Base-by-base conservation (phyloP, 2,797 vertebrate species). In the Melanotaenia parkinsoni region DNA sequence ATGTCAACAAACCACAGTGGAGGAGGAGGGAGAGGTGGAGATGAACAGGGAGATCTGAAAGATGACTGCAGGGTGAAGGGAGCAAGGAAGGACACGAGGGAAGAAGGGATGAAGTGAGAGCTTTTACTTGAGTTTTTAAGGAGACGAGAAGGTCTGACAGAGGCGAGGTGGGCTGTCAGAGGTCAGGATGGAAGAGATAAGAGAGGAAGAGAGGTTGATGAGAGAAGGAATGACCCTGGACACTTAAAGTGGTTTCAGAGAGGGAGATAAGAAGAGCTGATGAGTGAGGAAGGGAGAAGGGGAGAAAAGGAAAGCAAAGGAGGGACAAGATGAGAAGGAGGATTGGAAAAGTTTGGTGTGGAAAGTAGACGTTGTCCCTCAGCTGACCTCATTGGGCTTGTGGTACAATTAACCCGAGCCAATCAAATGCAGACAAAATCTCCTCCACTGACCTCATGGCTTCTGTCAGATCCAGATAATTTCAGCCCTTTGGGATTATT, bases 361-460 rank as follows among this genome's bases (percentile, higher is more conserved):
- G 32, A 33, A 33, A 33, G 32, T 33, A 33, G 58, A 80, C 73
- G 50, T 61, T 45, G 67, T 51, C 45, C 40, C 40, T 45, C 40
- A 78, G 72, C 60, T 22, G 45, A 75, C 70, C 70, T 65, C 26
- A 0, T 24, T 26, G 8, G 54, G 40, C 50, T 33, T 65, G 58
- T 11, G 47, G 64, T 28, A 20, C 73, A 76, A 86, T 83, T 83
- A 86, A 83, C 72, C 72, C 18, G 10, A 67, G 43, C 62, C 60
- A 26, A 67, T 83, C 69, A 62, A 57, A 75, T 75, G 64, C 61
- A 57, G 38, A 70, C 14, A 47, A 40, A 64, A 54, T 40, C 3
- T 35, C 43, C 63, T 68, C 26, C 1, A 0, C 16, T 47, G 75
- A 75, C 72, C 14, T 32, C 1, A 2, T 3, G 53, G 60, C 63